Percentiles rank a stretch among this genome's conserved stretches.
Evolutionary conservation across 2,113 vertebrate genomes (phyloP).

Genomic region (Psettodes erumei): DNA sequence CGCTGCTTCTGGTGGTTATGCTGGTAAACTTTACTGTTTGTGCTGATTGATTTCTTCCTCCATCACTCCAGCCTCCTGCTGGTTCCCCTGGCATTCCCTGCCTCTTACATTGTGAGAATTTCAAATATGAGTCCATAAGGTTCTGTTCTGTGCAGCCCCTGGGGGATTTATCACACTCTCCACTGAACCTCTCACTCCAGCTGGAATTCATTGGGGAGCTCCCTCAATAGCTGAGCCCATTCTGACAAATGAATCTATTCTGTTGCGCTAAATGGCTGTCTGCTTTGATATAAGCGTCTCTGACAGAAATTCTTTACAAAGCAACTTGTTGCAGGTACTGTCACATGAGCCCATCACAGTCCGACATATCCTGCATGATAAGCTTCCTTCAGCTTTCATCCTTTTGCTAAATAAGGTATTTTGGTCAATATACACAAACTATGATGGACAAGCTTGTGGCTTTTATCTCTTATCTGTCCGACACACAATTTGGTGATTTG

Average conservation of each 20-base stretch:
- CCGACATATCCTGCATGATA: not conserved
- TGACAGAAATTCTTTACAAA: conserved; percentile 12
- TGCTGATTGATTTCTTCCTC: conserved; percentile 23
- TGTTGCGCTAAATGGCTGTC: not conserved
- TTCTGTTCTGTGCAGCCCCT: not conserved
- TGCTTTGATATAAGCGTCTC: not conserved
- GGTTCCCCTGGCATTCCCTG: not conserved
- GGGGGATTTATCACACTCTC: conserved; percentile 12
- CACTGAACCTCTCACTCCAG: conserved; percentile 8
- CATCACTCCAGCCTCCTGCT: not conserved
- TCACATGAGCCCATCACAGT: not conserved
- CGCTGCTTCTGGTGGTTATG: not conserved
- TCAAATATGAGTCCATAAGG: conserved; percentile 1
- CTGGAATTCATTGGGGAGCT: conserved; percentile 21
- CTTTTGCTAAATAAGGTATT: not conserved
- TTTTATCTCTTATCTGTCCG: conserved; percentile 6
- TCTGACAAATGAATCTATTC: conserved; percentile 27
- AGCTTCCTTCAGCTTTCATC: conserved; percentile 3
- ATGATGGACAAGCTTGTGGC: not conserved
- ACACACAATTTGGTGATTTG: not conserved
- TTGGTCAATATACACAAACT: conserved; percentile 6
- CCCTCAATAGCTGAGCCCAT: not conserved
- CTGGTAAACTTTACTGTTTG: not conserved
- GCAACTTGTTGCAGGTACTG: not conserved
- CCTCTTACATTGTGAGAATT: not conserved